Conservation (phyloP, 2,113 vertebrate species). For the Forbesichthys agassizii region DNA sequence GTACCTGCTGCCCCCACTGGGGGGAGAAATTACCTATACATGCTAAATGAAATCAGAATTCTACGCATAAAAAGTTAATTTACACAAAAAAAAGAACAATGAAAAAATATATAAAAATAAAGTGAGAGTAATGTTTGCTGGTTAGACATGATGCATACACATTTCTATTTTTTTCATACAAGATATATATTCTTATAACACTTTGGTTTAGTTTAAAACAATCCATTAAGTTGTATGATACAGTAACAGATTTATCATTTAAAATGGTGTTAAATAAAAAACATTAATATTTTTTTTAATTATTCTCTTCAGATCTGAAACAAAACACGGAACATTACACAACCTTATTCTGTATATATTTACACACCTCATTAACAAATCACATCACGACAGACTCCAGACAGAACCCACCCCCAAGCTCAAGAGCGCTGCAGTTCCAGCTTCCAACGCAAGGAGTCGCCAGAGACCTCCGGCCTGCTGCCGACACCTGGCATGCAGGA, state of each 20-base stretch:
- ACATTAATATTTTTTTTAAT: too few species aligned
- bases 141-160: slow-evolving; percentile 63
- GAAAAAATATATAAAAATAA: slow-evolving; percentile 68
- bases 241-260: slow-evolving; percentile 48
- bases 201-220: slow-evolving; percentile 82
- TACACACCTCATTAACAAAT: not conserved
- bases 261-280: slow-evolving; percentile 62
- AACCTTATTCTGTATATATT: slow-evolving; percentile 58
- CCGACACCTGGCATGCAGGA: not conserved
- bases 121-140: slow-evolving; percentile 56
- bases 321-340: slow-evolving; percentile 45
- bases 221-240: slow-evolving; percentile 65
- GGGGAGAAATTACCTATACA: slow-evolving; percentile 34
- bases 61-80: slow-evolving; percentile 26
- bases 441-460: too few species aligned
- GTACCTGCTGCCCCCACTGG: slow-evolving; percentile 10
- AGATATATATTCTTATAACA: slow-evolving; percentile 67
- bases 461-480: too few species aligned
- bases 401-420: not conserved
- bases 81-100: slow-evolving; percentile 23
- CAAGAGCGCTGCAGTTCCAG: too few species aligned
- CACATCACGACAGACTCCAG: not conserved
- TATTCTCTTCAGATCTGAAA: slow-evolving; percentile 17
- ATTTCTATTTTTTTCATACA: slow-evolving; percentile 62
- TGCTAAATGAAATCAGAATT: slow-evolving; percentile 40